These are phyloP conservation scores for Drosophila lutescens DNA, from an alignment of 2,888 invertebrate genomes.

Conservation along the genomic window DNA sequence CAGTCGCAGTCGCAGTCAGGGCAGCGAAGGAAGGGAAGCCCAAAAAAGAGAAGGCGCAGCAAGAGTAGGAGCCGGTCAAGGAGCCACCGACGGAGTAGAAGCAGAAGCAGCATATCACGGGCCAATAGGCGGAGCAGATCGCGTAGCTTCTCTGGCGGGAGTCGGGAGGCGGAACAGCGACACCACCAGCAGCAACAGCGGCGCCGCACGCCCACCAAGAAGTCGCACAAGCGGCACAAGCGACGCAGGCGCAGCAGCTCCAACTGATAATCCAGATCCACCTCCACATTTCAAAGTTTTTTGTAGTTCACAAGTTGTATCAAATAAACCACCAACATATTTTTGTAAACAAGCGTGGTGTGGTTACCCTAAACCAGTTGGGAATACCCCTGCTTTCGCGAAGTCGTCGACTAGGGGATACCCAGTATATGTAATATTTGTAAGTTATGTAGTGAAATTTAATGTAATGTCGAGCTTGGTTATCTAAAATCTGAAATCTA, in stretches of 20 bases:
- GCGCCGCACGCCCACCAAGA: slow-evolving; percentile 51
- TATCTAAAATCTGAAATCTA: too few relatives aligned
- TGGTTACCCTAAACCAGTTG: slow-evolving; percentile 3
- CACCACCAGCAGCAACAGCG: slow-evolving; percentile 43
- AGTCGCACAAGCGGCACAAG: slow-evolving; percentile 67
- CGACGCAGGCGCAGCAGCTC: slow-evolving; percentile 63
- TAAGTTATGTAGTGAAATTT: background rate
- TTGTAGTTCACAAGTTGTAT: slow-evolving; percentile 15
- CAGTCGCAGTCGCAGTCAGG: slow-evolving; percentile 44
- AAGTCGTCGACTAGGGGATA: background rate
- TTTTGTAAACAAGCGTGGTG: slow-evolving; percentile 13
- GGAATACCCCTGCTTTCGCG: background rate
- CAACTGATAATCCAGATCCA: slow-evolving; percentile 21
- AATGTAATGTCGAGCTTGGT: background rate
- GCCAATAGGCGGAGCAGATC: slow-evolving; percentile 45
- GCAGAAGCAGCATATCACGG: slow-evolving; percentile 31
- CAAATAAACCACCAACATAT: slow-evolving; percentile 28
- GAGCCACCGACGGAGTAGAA: slow-evolving; percentile 18
- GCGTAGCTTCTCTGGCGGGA: slow-evolving; percentile 16
- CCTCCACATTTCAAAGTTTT: slow-evolving; percentile 4
- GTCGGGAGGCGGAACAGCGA: slow-evolving; percentile 29
- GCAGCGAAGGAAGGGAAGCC: slow-evolving; percentile 25
- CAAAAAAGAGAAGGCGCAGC: slow-evolving; percentile 31
- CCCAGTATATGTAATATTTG: background rate
- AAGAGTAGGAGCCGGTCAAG: slow-evolving; percentile 14